Conservation (phyloP, 2,113 vertebrate genomes). For the Vicugna pacos region DNA sequence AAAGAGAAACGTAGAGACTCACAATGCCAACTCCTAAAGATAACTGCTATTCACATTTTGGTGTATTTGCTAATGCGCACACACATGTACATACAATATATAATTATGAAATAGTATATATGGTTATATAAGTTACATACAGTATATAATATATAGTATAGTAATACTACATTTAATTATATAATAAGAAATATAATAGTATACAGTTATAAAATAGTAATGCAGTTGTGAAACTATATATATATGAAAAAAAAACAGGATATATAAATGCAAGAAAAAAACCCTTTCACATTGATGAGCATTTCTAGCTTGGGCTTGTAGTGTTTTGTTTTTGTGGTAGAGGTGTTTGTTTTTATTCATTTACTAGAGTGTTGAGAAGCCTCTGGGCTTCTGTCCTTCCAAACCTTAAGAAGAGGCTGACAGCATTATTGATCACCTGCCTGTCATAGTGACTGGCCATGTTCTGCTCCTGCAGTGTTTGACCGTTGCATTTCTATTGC, state of each 20-base stretch:
- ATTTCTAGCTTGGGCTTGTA: not conserved
- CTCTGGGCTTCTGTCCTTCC: not conserved
- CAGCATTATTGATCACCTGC: not conserved
- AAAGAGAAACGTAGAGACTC: not conserved
- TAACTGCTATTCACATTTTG: not conserved
- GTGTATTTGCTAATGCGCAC: not conserved
- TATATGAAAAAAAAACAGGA: not conserved
- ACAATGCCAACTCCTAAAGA: not conserved
- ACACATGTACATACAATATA: not conserved
- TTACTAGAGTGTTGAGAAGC: not conserved
- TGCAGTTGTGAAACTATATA: not conserved
- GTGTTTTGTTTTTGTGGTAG: not conserved
- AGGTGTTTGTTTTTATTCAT: not conserved
- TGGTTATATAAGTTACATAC: not conserved
- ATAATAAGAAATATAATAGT: not conserved
- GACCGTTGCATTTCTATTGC: not conserved
- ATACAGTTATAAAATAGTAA: not conserved
- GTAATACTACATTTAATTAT: not conserved
- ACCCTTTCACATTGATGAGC: not conserved
- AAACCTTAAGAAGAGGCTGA: not conserved
- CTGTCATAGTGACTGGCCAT: accelerated
- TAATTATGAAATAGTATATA: not conserved
- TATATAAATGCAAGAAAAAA: not conserved
- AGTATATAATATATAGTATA: not conserved
- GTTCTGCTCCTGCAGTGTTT: not conserved